phyloP scores from a whole-genome alignment of 2,113 vertebrate genomes.

The Alouatta palliata region DNA sequence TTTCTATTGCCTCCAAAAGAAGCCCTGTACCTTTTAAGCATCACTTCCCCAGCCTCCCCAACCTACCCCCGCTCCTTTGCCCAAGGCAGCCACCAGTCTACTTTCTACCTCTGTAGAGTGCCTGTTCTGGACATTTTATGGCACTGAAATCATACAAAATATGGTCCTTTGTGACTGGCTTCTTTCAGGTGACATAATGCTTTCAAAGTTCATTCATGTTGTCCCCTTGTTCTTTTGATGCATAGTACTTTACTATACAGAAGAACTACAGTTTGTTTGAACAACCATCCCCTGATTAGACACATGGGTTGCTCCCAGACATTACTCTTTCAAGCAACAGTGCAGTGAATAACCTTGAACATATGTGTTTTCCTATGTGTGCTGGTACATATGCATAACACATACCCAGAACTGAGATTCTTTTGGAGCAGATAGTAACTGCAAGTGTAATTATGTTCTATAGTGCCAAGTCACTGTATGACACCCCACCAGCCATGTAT shows the following conservation, averaged over 20 bases:
- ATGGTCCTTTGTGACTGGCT: not conserved
- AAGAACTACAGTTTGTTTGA: not conserved
- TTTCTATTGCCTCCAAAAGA: not conserved
- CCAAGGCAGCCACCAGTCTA: not conserved
- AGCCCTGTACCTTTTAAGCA: not conserved
- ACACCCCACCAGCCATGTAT: fast-evolving
- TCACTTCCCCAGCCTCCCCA: not conserved
- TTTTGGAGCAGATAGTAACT: not conserved
- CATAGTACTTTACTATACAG: not conserved
- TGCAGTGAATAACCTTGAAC: not conserved
- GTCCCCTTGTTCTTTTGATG: not conserved
- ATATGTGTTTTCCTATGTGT: not conserved
- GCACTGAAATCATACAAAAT: not conserved
- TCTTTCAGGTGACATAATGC: not conserved
- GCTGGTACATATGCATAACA: not conserved
- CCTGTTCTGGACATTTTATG: not conserved
- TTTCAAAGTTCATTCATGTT: not conserved
- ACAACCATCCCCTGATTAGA: not conserved
- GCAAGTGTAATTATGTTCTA: not conserved
- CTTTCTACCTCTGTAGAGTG: not conserved
- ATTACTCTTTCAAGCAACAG: not conserved
- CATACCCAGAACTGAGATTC: not conserved
- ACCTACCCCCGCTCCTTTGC: fast-evolving
- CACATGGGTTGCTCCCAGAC: not conserved
- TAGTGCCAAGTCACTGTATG: not conserved